phyloP scores from a whole-genome alignment of 1,140 invertebrate species.

The Atopsyche davidsoni region DNA sequence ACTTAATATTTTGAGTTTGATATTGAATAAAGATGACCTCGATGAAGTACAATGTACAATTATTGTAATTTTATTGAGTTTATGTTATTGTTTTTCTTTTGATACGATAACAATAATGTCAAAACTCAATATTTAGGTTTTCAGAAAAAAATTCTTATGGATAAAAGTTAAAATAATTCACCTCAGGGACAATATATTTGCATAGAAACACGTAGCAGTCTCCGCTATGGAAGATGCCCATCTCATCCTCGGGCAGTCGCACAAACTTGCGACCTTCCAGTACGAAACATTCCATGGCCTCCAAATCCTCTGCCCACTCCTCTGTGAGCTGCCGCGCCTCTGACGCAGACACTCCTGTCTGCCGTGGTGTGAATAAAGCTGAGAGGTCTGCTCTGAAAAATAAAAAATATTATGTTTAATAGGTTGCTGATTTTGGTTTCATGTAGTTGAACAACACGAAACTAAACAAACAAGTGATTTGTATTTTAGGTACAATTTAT shows the following conservation, averaged over 20 bases:
- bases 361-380: constrained; percentile 91
- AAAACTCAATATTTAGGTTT: not conserved
- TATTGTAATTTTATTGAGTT: not conserved
- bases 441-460: too few relatives aligned
- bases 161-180: constrained; percentile 13
- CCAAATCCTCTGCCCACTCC: constrained; percentile 94
- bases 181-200: constrained; percentile 81
- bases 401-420: too few relatives aligned
- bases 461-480: too few relatives aligned
- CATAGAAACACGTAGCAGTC: constrained; percentile 99
- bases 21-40: too few relatives aligned
- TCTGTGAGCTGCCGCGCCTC: constrained; percentile 89
- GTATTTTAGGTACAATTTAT: too few relatives aligned
- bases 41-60: not conserved
- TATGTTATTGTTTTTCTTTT: not conserved
- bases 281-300: constrained; percentile 97
- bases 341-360: constrained; percentile 74
- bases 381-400: constrained; percentile 73
- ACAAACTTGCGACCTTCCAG: constrained; percentile 96
- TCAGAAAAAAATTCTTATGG: not conserved
- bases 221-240: constrained; percentile 87
- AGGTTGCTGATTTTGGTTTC: too few relatives aligned
- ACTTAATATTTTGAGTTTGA: too few relatives aligned
- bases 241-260: constrained; percentile 87
- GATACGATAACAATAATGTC: too few relatives aligned